These are phyloP conservation scores for Falcaria lacertinaria DNA, from an alignment of 2,888 invertebrate genomes.

Conservation along the genomic window DNA sequence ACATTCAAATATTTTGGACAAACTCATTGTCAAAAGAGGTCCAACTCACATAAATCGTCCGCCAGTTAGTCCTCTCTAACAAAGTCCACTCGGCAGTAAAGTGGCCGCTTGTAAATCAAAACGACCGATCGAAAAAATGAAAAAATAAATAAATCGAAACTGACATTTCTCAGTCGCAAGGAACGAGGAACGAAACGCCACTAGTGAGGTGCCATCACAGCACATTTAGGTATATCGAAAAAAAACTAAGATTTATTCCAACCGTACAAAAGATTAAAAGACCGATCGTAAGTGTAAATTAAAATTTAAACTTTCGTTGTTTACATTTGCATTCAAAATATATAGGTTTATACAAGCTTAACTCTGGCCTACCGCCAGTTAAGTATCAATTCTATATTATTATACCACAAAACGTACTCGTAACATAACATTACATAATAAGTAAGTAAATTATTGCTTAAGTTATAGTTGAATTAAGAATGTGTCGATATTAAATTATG, in stretches of 20 bases:
- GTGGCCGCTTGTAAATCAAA: slow-evolving; percentile 74
- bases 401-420: no score
- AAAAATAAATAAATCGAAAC: slow-evolving; percentile 57
- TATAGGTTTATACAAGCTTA: no score
- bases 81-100: slow-evolving; percentile 73
- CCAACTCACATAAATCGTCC: slow-evolving; percentile 65
- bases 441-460: slow-evolving; percentile 15
- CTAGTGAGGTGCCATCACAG: slow-evolving; percentile 38
- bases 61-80: slow-evolving; percentile 68
- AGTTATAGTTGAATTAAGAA: slow-evolving; percentile 23
- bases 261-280: no score
- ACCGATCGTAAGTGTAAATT: no score
- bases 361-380: not conserved
- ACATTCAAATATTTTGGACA: slow-evolving; percentile 68
- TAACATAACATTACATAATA: slow-evolving; percentile 1
- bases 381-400: not conserved
- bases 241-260: no score
- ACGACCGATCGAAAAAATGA: slow-evolving; percentile 65
- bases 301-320: not conserved
- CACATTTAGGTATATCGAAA: slow-evolving; percentile 27
- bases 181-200: slow-evolving; percentile 35
- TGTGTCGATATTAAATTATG: slow-evolving; percentile 20
- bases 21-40: slow-evolving; percentile 56
- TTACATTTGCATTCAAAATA: not conserved
- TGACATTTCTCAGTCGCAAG: slow-evolving; percentile 57